Base-by-base conservation (phyloP, 2,888 invertebrate species). In the Brachycybe producta region DNA sequence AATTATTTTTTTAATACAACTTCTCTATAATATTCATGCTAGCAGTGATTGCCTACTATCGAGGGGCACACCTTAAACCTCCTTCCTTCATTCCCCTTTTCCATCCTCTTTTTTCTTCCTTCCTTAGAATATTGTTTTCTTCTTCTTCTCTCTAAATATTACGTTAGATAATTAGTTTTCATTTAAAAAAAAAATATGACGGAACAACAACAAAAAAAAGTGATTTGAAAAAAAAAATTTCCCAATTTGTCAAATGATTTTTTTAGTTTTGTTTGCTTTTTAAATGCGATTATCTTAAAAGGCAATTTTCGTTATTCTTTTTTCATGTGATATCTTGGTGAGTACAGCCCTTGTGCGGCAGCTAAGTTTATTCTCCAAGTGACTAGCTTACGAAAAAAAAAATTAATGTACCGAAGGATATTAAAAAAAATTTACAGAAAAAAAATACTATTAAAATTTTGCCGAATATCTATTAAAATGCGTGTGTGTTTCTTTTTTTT, bases 281-380 rank as follows among this genome's bases (percentile, higher is more conserved):
- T 30, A 30, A 30, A 11, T 30, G 8, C 30, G 13, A 30, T 11
- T 30, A 30, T 30, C 13, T 30, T 11, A 30, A 30, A 11, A 11
- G 8, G 28, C 24, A 34, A 30, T 30, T 44, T 44, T 21, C 42
- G 19, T 32, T 32, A 44, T 32, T 32, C 44, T 44, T 44, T 44
- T 30, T 34, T 32, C 44, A 44, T 44, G 44, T 44, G 44, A 44
- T 44, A 28, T n/a, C 17, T 44, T 44, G 44, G 36, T 36, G 46
- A 46, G 46, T 42, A 42, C 49, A 49, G 49, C 49, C 49, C 49
- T 49, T 49, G 49, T 42, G 49, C 42, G 49, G 49, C 49, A 49
- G 49, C 49, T 49, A 49, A 32, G 49, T 46, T 46, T 46, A 26
- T 46, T 46, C 46, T 46, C 46, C 35, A 46, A 46, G 19, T 36